These are phyloP conservation scores for Neopipo cinnamomea DNA, from an alignment of 2,113 vertebrate species.

Conservation along the genomic window DNA sequence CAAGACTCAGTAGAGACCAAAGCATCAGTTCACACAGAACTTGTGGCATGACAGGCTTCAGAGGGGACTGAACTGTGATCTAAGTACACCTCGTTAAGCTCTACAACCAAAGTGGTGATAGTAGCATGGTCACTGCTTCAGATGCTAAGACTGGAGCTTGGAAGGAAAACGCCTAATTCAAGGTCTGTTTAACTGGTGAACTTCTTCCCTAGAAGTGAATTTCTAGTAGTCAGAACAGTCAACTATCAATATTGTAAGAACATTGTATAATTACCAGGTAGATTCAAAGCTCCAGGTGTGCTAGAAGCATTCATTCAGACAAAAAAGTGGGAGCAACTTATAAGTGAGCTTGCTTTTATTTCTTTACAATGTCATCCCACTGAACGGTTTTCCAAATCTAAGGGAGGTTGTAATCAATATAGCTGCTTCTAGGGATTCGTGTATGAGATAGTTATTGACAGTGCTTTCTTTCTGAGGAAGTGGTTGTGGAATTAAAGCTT, in stretches of 20 bases:
- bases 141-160: background rate
- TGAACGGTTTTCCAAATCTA: background rate
- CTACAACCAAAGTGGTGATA: background rate
- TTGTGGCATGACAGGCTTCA: background rate
- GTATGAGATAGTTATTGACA: background rate
- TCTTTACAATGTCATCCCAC: background rate
- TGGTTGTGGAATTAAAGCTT: background rate
- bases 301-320: background rate
- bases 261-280: background rate
- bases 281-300: background rate
- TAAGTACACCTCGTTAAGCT: background rate
- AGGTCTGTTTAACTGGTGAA: background rate
- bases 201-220: background rate
- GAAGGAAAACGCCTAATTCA: background rate
- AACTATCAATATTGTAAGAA: background rate
- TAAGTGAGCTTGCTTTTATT: background rate
- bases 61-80: background rate
- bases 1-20: background rate
- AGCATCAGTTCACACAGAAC: background rate
- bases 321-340: background rate
- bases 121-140: background rate
- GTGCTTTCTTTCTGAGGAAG: background rate
- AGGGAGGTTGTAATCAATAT: background rate
- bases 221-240: background rate
- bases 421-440: background rate